Evolutionary conservation across 2,888 invertebrate genomes (phyloP).

Genomic region (Choreutis nemorana): DNA sequence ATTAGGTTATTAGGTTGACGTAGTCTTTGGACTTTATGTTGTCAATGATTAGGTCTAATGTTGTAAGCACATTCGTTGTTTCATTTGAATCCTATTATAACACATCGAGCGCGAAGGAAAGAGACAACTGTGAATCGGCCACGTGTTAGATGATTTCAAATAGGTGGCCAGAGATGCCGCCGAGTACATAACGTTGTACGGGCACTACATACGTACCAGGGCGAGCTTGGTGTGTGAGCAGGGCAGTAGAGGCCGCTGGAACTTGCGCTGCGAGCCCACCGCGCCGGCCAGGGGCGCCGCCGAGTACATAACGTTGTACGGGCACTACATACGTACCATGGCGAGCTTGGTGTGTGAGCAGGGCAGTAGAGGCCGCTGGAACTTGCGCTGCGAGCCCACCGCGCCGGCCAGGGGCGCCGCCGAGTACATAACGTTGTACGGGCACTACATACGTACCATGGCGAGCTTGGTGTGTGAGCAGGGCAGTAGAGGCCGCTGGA

Average conservation of each 20-base stretch:
- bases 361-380: slow-evolving; percentile 94
- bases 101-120: too few species aligned
- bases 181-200: too few species aligned
- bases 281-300: slow-evolving; percentile 94
- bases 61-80: too few species aligned
- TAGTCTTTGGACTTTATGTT: too few species aligned
- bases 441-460: slow-evolving; percentile 81
- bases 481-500: slow-evolving; percentile 94
- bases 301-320: too few species aligned
- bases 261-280: slow-evolving; percentile 93
- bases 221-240: slow-evolving; percentile 90
- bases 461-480: slow-evolving; percentile 90
- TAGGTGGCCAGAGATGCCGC: too few species aligned
- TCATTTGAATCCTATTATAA: too few species aligned
- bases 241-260: slow-evolving; percentile 94
- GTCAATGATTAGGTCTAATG: too few species aligned
- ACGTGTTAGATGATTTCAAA: too few species aligned
- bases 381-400: slow-evolving; percentile 93
- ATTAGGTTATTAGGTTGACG: too few species aligned
- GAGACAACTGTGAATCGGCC: too few species aligned
- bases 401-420: slow-evolving; percentile 94
- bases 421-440: too few species aligned
- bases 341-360: slow-evolving; percentile 90
- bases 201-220: slow-evolving; percentile 81
- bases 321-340: slow-evolving; percentile 81